A percentile compares a stretch with the other conserved stretches of the same genome.
Evolutionary conservation across 92 coral and sea anemone species (phyloP).

Genomic region (Palythoa caribaeorum): DNA sequence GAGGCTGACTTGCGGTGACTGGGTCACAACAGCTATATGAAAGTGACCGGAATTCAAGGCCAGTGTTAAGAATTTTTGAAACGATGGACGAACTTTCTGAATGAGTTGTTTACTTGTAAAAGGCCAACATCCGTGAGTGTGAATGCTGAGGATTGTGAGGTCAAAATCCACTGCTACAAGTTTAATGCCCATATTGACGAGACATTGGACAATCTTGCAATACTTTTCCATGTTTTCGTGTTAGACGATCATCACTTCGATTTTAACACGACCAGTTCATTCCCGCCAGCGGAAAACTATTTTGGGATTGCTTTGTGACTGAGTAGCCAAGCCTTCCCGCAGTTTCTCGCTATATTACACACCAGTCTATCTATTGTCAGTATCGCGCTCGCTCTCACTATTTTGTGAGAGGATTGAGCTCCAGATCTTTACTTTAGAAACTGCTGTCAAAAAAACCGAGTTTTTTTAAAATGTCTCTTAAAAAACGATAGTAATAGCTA

Average conservation of each 20-base stretch:
- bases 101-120: slow-evolving; percentile 87
- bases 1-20: slow-evolving; percentile 88
- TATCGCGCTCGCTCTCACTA: no score
- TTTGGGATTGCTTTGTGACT: no score
- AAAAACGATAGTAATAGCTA: no score
- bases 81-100: slow-evolving; percentile 90
- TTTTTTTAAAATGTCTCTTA: no score
- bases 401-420: no score
- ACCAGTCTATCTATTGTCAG: no score
- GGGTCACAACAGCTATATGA: slow-evolving; percentile 92
- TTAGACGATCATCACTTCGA: slow-evolving; percentile 3
- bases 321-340: no score
- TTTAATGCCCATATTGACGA: slow-evolving; percentile 77
- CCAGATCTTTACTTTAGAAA: no score
- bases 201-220: slow-evolving; percentile 72
- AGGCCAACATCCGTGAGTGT: slow-evolving; percentile 93
- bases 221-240: slow-evolving; percentile 79
- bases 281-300: background rate
- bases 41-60: slow-evolving; percentile 74
- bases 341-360: no score
- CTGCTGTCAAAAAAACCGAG: no score
- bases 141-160: slow-evolving; percentile 86
- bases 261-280: background rate
- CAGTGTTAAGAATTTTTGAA: slow-evolving; percentile 78
- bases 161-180: slow-evolving; percentile 97